Evolutionary conservation across 2,888 invertebrate species (phyloP).

Genomic region (Chrysolina oricalcia): DNA sequence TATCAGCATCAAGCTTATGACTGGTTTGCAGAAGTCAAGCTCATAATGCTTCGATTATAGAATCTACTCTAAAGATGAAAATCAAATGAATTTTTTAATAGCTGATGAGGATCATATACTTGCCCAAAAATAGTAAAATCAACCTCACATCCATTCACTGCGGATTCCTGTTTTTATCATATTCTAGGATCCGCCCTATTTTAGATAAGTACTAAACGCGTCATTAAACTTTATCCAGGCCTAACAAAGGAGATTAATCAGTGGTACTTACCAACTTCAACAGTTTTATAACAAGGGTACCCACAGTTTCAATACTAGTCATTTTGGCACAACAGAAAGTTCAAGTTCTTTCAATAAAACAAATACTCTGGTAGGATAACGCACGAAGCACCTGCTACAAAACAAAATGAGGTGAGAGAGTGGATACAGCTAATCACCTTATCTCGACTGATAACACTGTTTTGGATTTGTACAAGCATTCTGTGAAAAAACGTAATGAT

Average conservation of each 20-base stretch:
- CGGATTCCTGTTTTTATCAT: no score
- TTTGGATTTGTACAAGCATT: slow-evolving; percentile 32
- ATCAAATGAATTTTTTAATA: no score
- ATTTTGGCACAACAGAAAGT: slow-evolving; percentile 73
- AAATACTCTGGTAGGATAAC: slow-evolving; percentile 30
- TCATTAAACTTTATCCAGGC: not conserved
- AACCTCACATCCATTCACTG: not conserved
- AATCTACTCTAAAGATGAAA: no score
- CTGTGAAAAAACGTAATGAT: slow-evolving; percentile 27
- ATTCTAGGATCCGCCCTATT: slow-evolving; percentile 13
- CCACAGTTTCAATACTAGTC: slow-evolving; percentile 88
- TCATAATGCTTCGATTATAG: no score
- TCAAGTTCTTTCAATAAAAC: slow-evolving; percentile 19
- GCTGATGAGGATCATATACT: not conserved
- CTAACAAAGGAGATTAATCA: no score
- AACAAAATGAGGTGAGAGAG: slow-evolving; percentile 56
- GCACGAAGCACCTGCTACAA: slow-evolving; percentile 51
- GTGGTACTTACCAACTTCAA: slow-evolving; percentile 86
- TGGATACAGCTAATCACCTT: slow-evolving; percentile 46
- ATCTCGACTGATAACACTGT: slow-evolving; percentile 51
- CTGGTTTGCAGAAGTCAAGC: no score
- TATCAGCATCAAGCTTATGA: no score
- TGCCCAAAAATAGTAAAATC: not conserved
- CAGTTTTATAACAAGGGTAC: slow-evolving; percentile 85
- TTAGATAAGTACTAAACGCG: not conserved